A percentile compares a stretch with the other conserved stretches of the same genome.
phyloP scores from a whole-genome alignment of 2,113 vertebrate species.

The Pseudolaguvia tuberculata region DNA sequence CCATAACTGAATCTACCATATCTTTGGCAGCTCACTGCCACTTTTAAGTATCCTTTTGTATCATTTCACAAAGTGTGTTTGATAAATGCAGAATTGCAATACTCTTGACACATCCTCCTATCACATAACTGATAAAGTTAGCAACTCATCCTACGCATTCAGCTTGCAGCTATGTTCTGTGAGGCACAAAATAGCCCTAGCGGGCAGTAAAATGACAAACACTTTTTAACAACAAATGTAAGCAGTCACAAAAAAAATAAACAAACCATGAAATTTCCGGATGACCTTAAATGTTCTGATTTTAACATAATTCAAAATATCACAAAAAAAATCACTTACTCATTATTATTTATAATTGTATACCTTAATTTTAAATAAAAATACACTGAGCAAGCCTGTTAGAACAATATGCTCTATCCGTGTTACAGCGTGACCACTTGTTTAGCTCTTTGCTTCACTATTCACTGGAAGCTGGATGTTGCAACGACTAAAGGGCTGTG shows the following conservation, averaged over 20 bases:
- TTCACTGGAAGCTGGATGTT: conserved; percentile 34
- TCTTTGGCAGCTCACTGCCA: background rate
- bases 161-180: conserved; percentile 4
- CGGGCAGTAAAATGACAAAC: conserved; percentile 17
- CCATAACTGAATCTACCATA: conserved; percentile 4
- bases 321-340: conserved; percentile 11
- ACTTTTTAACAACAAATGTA: conserved; percentile 24
- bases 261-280: background rate
- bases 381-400: conserved; percentile 3
- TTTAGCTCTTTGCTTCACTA: conserved; percentile 28
- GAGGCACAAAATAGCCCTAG: background rate
- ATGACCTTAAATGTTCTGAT: background rate
- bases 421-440: conserved; percentile 21
- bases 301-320: background rate
- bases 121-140: conserved; percentile 18
- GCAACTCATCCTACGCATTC: background rate
- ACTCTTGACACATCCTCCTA: background rate
- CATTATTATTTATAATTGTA: conserved; percentile 2
- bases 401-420: no score
- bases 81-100: background rate
- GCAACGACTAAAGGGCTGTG: conserved; percentile 38
- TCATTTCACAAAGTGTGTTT: background rate
- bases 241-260: conserved; percentile 15
- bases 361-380: conserved; percentile 35
- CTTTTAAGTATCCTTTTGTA: conserved; percentile 27